Base-by-base conservation (phyloP, 2,113 vertebrate genomes). In the Notothenia coriiceps region DNA sequence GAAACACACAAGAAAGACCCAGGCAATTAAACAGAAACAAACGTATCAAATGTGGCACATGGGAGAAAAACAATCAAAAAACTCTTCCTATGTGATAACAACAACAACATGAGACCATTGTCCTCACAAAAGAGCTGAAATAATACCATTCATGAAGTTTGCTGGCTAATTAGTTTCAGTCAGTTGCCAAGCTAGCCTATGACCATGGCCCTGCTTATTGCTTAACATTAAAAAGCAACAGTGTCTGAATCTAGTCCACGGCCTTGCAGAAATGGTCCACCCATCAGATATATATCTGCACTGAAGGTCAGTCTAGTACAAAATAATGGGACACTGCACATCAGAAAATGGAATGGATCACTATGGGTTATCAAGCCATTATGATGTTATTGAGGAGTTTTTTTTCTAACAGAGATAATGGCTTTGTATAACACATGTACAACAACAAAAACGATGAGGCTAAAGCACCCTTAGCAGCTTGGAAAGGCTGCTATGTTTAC, bases 291-390 rank as follows among this genome's bases (percentile, higher is more conserved):
- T 10, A 70, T 29, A 64, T 66, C 3, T 66, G 70, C 14, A n/a
- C 52, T 40, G 65, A 79, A 77, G 70, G 77, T 77, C 43, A 55
- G 13, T 0, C 47, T 59, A 68, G 50, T 61, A 74, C 22, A 56
- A 74, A 81, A 84, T 76, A 57, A 77, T 64, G 59, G 61, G 78
- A 74, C 20, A 35, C 15, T 55, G 25, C 22, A 64, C 44, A 70
- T 46, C 0, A 40, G 29, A 65, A 18, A 56, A 50, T 51, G 51
- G 46, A 15, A 65, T 25, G 15, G 43, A 82, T 65, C 20, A 35
- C 22, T 33, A 3, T 56, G 49, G 65, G 35, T 54, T 66, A 70
- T 66, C 35, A 57, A 79, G 55, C 61, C 22, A n/a, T 12, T 52
- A 50, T 52, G n/a, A 77, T 60, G 49, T 33, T 55, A 52, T 61